Evolutionary conservation across 2,797 vertebrate species (phyloP), one percentile per base, ranked within the genome.

Genomic region (Poeciliopsis infans): DNA sequence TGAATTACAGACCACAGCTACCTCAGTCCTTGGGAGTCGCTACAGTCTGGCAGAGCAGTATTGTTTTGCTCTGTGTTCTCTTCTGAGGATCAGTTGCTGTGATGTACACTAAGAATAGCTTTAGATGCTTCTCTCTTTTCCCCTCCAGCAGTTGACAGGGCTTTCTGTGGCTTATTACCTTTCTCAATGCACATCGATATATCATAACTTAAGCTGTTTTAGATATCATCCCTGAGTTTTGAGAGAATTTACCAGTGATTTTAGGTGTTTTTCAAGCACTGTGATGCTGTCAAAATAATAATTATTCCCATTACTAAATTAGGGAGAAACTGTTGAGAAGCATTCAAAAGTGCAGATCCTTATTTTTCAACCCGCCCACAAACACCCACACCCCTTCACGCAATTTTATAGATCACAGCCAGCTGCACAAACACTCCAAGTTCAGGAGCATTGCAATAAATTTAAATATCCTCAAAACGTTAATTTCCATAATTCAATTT

Each of bases 1-100:
- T 87, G 88, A 95, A 95, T 95, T 95, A 94, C 89, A 94, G 92
- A 87, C 77, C 86, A 76, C 88, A 86, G 88, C 89, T 84, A 87
- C 86, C 87, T 91, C 86, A 74, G 89, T 90, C 85, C 81, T 87
- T 81, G 82, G 87, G 83, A 92, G 90, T 86, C 75, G 28, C 82
- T 79, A 85, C 84, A 88, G 82, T 78, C 85, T 84, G 83, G 71
- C 61, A 46, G 76, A 85, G 84, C 78, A 73, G 77, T 86, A 91
- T 93, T 91, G 90, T 94, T 93, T 92, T 88, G 47, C 83, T 86
- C 86, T 59, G 73, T 81, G 72, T 84, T 83, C 77, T 64, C 81
- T 82, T 88, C 83, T 72, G 85, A 88, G 87, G 78, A 91, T 84
- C 90, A 76, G 76, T 84, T 86, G 57, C 51, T 83, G 86, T 85